Conservation (phyloP, 2,888 invertebrate species). For the Netelia virgata region DNA sequence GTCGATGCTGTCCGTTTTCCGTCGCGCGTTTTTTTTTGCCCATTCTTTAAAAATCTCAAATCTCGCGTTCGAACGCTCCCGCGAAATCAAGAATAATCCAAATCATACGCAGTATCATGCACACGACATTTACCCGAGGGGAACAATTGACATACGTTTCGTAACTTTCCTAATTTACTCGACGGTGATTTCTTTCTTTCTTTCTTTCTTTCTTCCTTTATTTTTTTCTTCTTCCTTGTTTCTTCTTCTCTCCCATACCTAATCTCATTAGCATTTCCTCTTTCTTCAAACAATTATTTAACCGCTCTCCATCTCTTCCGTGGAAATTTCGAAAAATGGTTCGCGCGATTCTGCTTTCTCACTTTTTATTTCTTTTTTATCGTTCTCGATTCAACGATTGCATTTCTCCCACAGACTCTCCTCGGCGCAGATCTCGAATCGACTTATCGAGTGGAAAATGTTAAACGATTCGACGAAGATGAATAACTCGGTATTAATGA, state of each 20-base stretch:
- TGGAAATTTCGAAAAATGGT: constrained; percentile 19
- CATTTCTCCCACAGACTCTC: constrained; percentile 4
- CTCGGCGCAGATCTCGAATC: constrained; percentile 34
- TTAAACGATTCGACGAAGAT: constrained; percentile 41
- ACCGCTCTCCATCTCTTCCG: background rate
- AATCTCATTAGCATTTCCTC: constrained; percentile 1
- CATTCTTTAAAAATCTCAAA: constrained; percentile 26
- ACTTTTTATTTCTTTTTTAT: constrained; percentile 11
- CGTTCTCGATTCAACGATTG: constrained; percentile 1
- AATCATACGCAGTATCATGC: constrained; percentile 66
- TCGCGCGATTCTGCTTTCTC: background rate
- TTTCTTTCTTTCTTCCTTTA: constrained; percentile 54
- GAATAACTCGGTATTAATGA: constrained; percentile 63
- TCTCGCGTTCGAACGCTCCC: constrained; percentile 1
- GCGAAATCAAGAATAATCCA: constrained; percentile 25
- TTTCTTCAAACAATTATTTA: constrained; percentile 26
- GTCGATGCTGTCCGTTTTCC: background rate
- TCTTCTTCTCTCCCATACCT: background rate
- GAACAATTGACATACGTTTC: constrained; percentile 84
- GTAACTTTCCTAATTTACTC: constrained; percentile 82
- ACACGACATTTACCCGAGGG: constrained; percentile 80
- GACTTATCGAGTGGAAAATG: constrained; percentile 35
- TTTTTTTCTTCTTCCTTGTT: constrained; percentile 28
- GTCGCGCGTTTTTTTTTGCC: background rate
- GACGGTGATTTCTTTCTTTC: constrained; percentile 66